Percentiles rank a stretch among this genome's conserved stretches.
Conservation (phyloP, 2,888 invertebrate genomes). For the Gari tellinella region DNA sequence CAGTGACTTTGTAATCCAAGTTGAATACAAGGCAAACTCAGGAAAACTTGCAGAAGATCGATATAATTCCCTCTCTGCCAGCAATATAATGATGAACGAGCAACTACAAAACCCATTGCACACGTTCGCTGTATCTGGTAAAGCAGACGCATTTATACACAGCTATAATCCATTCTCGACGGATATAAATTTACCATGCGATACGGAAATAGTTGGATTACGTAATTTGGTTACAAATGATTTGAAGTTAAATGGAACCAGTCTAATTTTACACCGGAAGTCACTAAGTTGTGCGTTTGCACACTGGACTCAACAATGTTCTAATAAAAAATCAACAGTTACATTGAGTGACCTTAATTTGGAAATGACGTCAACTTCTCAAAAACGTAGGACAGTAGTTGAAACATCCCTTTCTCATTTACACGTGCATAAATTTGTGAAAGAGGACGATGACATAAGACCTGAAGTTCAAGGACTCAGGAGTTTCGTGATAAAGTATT, state of each 20-base stretch:
- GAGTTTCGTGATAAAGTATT: constrained; percentile 7
- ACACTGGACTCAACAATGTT: background rate
- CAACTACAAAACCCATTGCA: constrained; percentile 64
- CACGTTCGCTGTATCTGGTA: constrained; percentile 12
- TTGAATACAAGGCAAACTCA: constrained; percentile 61
- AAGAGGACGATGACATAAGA: constrained; percentile 30
- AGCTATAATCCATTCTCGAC: constrained; percentile 24
- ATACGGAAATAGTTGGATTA: constrained; percentile 69
- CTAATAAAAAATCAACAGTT: background rate
- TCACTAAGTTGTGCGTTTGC: constrained; percentile 65
- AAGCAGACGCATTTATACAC: constrained; percentile 7
- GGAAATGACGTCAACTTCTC: background rate
- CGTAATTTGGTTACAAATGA: constrained; percentile 73
- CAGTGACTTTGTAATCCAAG: constrained; percentile 71
- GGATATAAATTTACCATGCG: constrained; percentile 66
- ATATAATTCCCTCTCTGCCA: constrained; percentile 59
- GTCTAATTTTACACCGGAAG: constrained; percentile 72
- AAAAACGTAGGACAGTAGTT: background rate
- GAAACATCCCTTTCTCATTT: constrained; percentile 15
- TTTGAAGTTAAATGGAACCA: constrained; percentile 72
- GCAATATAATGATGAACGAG: constrained; percentile 55
- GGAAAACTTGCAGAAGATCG: constrained; percentile 17
- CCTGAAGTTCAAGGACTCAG: constrained; percentile 59
- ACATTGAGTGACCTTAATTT: background rate
- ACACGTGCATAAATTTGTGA: constrained; percentile 56